These are phyloP conservation scores for Lutjanus campechanus DNA, from an alignment of 2,797 vertebrate genomes.

Conservation along the genomic window DNA sequence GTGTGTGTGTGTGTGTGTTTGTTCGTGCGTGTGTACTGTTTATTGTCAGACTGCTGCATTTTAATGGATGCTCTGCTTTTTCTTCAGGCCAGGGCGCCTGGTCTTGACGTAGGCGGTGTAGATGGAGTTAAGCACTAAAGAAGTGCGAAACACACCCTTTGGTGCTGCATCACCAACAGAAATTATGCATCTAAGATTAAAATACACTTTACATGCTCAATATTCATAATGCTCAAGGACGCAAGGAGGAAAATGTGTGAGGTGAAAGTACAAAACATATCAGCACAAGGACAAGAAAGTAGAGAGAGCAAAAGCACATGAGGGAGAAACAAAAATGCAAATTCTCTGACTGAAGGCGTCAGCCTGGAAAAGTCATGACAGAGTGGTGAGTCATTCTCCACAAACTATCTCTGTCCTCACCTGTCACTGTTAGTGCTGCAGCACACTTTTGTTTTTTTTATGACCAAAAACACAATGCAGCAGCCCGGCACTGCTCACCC, in stretches of 20 bases:
- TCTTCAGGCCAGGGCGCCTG: slow-evolving; percentile 25
- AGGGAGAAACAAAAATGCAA: not conserved
- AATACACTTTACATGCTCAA: not conserved
- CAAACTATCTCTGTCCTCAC: slow-evolving; percentile 45
- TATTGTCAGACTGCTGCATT: slow-evolving; percentile 24
- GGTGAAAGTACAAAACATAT: not conserved
- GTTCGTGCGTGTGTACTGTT: no score
- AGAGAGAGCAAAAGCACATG: not conserved
- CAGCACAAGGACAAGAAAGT: not conserved
- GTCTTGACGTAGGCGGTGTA: slow-evolving; percentile 39
- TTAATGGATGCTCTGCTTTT: slow-evolving; percentile 36
- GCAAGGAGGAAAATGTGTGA: not conserved
- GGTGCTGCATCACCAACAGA: slow-evolving; percentile 39
- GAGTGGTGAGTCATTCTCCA: slow-evolving; percentile 56
- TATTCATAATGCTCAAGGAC: slow-evolving; percentile 8
- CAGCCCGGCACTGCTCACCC: slow-evolving; percentile 1
- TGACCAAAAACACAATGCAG: slow-evolving; percentile 25
- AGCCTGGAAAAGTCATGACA: slow-evolving; percentile 41
- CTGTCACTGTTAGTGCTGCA: slow-evolving; percentile 36
- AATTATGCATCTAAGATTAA: slow-evolving; percentile 15
- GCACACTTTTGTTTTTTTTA: slow-evolving; percentile 1
- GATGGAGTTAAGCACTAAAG: slow-evolving; percentile 40
- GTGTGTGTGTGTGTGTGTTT: no score
- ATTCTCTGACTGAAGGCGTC: slow-evolving; percentile 21
- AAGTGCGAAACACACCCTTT: slow-evolving; percentile 14